Percentiles rank a stretch among this genome's conserved stretches.
Evolutionary conservation across 2,113 vertebrate species (phyloP).

Genomic region (Oriolus oriolus): DNA sequence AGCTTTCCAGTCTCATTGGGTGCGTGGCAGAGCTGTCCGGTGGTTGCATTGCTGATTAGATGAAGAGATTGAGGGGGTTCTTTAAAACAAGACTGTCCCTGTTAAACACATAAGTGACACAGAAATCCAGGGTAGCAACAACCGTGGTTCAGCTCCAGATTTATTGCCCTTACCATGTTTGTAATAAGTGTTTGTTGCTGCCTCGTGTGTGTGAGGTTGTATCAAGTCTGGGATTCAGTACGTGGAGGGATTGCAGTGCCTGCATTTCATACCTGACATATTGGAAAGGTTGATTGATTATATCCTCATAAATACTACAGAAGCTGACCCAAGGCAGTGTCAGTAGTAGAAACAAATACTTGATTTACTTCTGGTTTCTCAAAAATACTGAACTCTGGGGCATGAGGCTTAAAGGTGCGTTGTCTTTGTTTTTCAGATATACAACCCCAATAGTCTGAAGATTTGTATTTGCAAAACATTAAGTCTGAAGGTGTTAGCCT

Average conservation of each 20-base stretch:
- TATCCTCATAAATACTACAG: background rate
- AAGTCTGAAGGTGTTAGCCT: background rate
- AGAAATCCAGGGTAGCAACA: background rate
- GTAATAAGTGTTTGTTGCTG: background rate
- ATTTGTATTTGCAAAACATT: background rate
- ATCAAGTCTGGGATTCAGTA: background rate
- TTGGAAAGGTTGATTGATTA: background rate
- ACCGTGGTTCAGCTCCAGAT: background rate
- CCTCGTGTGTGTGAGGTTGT: background rate
- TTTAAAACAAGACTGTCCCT: background rate
- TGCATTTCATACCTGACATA: background rate
- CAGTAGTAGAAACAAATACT: background rate
- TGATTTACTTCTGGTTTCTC: background rate
- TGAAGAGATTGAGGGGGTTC: background rate
- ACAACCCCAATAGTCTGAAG: background rate
- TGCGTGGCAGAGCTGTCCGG: background rate
- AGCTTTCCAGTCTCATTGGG: background rate
- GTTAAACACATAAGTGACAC: too few relatives aligned
- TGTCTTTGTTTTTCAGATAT: background rate
- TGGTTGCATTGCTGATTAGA: background rate
- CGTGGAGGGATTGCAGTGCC: background rate
- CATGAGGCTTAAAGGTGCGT: background rate
- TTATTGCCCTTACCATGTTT: background rate
- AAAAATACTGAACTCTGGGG: background rate
- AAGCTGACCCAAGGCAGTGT: background rate